These are phyloP conservation scores for Lasioglossum leucozonium DNA, from an alignment of 2,888 invertebrate genomes.

Conservation along the genomic window DNA sequence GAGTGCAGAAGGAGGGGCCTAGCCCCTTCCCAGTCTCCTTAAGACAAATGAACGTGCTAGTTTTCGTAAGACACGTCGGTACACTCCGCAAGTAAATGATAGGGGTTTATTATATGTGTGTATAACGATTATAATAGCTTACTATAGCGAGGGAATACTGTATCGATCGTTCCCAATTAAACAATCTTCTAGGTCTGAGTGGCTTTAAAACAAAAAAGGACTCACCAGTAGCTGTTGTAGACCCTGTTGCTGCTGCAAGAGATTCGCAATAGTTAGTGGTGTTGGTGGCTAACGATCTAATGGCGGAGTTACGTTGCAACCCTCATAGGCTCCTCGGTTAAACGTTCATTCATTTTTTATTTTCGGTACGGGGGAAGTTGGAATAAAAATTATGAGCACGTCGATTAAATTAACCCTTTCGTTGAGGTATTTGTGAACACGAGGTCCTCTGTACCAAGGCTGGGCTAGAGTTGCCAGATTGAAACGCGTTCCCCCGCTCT, in stretches of 20 bases:
- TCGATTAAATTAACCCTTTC: too few relatives aligned
- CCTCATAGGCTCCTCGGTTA: neutral
- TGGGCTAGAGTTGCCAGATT: too few relatives aligned
- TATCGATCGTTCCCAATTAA: neutral
- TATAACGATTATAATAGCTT: neutral
- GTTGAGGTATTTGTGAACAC: too few relatives aligned
- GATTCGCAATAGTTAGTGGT: conserved; percentile 60
- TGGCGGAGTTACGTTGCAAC: neutral
- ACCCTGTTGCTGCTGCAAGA: conserved; percentile 94
- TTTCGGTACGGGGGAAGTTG: neutral
- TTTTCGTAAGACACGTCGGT: neutral
- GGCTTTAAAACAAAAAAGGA: conserved; percentile 77
- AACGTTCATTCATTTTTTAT: neutral
- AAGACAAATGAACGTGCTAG: too few relatives aligned
- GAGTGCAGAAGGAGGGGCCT: too few relatives aligned
- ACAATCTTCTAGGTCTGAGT: neutral
- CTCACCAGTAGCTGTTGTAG: conserved; percentile 97
- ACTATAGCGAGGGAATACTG: neutral
- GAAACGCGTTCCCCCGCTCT: too few relatives aligned
- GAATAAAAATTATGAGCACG: too few relatives aligned
- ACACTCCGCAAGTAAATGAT: neutral
- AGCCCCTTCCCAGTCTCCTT: too few relatives aligned
- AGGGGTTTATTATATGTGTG: neutral
- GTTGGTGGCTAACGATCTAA: too few relatives aligned
- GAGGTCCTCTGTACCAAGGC: too few relatives aligned